phyloP scores from a whole-genome alignment of 2,888 invertebrate species.

The Drosophila monieri region DNA sequence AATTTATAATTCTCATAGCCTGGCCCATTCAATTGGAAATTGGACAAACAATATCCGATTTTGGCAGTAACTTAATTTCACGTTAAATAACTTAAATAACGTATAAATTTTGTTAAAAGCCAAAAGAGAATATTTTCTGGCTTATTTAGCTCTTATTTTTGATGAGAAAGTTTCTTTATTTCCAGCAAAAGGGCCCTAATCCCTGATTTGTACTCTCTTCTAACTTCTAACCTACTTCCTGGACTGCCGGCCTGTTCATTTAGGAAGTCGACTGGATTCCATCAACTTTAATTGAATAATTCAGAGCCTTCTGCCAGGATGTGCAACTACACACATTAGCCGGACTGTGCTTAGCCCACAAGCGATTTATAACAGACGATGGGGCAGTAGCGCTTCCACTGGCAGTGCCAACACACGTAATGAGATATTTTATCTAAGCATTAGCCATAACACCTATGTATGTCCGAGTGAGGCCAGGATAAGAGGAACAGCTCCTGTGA shows the following conservation, averaged over 20 bases:
- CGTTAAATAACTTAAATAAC: conserved; percentile 3
- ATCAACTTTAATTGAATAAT: conserved; percentile 42
- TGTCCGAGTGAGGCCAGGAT: conserved; percentile 28
- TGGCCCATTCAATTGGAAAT: conserved; percentile 20
- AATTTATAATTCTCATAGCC: conserved; percentile 30
- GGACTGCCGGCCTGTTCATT: background rate
- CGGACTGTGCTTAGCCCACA: conserved; percentile 28
- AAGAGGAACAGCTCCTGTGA: conserved; percentile 20
- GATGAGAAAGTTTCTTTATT: background rate
- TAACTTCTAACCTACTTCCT: background rate
- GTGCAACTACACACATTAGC: conserved; percentile 33
- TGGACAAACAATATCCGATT: background rate
- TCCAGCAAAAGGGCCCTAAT: background rate
- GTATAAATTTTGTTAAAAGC: background rate
- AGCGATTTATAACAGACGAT: conserved; percentile 58
- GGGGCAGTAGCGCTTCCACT: conserved; percentile 13
- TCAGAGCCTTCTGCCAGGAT: conserved; percentile 22
- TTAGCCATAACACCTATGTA: conserved; percentile 68
- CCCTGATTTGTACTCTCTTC: conserved; percentile 12
- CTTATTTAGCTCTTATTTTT: background rate
- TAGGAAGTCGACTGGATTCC: conserved; percentile 33
- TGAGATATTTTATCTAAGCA: conserved; percentile 71
- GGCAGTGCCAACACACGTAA: conserved; percentile 51
- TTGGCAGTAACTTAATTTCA: background rate
- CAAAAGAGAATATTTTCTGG: background rate